Base-by-base conservation (phyloP, 2,888 invertebrate genomes). In the Alentia gelatinosa region DNA sequence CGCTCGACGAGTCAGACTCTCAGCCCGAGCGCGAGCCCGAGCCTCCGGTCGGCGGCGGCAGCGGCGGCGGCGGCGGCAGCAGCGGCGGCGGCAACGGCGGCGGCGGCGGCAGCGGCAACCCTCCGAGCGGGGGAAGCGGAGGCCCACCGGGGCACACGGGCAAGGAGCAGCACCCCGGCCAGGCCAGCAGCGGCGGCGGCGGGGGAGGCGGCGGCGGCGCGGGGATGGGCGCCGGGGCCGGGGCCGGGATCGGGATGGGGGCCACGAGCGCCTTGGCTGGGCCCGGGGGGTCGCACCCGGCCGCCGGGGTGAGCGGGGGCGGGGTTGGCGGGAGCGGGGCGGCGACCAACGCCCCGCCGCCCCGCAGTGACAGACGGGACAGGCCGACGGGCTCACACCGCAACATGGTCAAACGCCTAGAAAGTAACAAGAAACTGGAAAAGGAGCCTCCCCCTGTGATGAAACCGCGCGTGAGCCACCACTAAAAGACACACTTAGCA, bases 321-420 rank as follows among this genome's bases (percentile, higher is more conserved):
- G n/a, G 40, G 40, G 15, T 42, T 47, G 4, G 35, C 74, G 9
- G 90, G 23, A 63, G 47, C 12, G 83, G n/a, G 15, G 93, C 90
- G 91, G 91, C 91, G 35, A 92, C 93, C 90, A 94, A 94, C 47
- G 92, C 92, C 35, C 92, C 94, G 63, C 90, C 94, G 75, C 94
- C 94, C 90, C 94, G 75, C 26, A 30, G 30, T 40, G 89, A 50
- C 42, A 56, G 94, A n/a, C 94, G 94, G 68, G 63, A 40, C 37
- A 74, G 33, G 40, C 89, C 47, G 37, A 47, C 47, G 19, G 30
- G 86, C 50, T 47, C 83, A 26, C 91, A 89, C 89, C 91, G 95
- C 92, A 95, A 94, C 92, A 94, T 95, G 94, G 94, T 95, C 92
- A 95, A 95, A 93, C 95, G 94, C 93, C 93, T 94, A 93, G 95